A percentile compares a stretch with the other conserved stretches of the same genome.
These are phyloP conservation scores for Euphonia xanthogaster DNA, from an alignment of 2,797 vertebrate genomes.

Conservation along the genomic window DNA sequence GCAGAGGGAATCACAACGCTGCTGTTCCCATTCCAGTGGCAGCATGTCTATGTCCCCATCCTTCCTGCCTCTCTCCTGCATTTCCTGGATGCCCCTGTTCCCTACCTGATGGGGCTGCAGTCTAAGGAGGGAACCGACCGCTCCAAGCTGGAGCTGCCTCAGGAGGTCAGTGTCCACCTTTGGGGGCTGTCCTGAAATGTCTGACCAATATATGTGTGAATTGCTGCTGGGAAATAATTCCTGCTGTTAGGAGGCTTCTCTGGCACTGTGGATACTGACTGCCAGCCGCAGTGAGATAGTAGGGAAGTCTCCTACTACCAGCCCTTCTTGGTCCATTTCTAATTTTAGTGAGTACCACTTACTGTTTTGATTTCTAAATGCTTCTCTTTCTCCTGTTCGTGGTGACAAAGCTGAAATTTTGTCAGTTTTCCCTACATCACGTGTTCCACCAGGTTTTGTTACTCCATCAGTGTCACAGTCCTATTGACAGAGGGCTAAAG, in stretches of 20 bases:
- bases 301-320: background rate
- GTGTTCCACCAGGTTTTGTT: background rate
- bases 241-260: background rate
- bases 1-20: constrained; percentile 91
- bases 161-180: constrained; percentile 82
- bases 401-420: background rate
- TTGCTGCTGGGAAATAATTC: background rate
- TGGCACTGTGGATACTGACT: background rate
- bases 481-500: background rate
- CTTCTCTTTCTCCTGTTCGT: background rate
- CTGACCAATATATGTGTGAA: background rate
- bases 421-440: background rate
- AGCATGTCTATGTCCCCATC: constrained; percentile 96
- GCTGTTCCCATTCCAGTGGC: constrained; percentile 98
- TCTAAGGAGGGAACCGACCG: constrained; percentile 90
- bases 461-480: too few relatives aligned
- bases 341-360: background rate
- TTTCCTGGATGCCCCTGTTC: constrained; percentile 95
- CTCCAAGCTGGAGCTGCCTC: constrained; percentile 92
- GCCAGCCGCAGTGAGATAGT: background rate
- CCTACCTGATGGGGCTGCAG: constrained; percentile 96
- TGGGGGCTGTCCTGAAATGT: accelerated
- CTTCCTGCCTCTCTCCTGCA: constrained; percentile 91
- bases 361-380: background rate
- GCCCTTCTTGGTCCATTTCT: background rate